phyloP scores from a whole-genome alignment of 2,113 vertebrate genomes.

The Acinonyx jubatus region DNA sequence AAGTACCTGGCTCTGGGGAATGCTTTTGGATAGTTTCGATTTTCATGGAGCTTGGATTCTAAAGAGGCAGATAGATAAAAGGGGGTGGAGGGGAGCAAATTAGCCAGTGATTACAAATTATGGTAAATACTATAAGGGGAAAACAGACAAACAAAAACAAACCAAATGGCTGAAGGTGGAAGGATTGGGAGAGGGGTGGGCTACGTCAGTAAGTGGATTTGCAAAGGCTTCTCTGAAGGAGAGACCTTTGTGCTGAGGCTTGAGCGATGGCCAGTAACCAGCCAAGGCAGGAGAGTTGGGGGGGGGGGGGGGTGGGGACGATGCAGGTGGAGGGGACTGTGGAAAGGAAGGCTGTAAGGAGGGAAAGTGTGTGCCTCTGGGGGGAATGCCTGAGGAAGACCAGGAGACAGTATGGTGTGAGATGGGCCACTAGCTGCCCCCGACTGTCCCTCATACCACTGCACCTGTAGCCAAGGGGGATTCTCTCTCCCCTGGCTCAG shows the following conservation, averaged over 20 bases:
- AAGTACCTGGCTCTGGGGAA: too few species aligned
- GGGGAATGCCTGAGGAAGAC: background rate
- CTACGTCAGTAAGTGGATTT: too few species aligned
- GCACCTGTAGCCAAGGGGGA: background rate
- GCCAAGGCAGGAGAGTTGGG: background rate
- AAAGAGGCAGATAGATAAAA: background rate
- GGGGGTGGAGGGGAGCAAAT: background rate
- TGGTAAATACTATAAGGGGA: background rate
- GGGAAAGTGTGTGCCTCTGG: fast-evolving
- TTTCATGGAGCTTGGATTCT: background rate
- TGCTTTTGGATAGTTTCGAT: background rate
- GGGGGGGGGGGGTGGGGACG: too few species aligned
- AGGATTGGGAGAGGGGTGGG: background rate
- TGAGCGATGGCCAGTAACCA: background rate
- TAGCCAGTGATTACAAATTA: background rate
- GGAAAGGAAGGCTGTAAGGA: too few species aligned
- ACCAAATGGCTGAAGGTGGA: background rate
- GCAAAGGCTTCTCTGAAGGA: background rate
- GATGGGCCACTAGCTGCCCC: background rate
- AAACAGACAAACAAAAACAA: background rate
- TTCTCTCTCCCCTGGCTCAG: background rate
- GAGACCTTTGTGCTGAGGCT: background rate
- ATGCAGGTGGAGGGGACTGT: too few species aligned
- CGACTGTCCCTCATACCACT: fast-evolving
- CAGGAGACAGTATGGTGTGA: background rate